These are phyloP conservation scores for Poicephalus gulielmi DNA, from an alignment of 2,113 vertebrate species.

Conservation along the genomic window DNA sequence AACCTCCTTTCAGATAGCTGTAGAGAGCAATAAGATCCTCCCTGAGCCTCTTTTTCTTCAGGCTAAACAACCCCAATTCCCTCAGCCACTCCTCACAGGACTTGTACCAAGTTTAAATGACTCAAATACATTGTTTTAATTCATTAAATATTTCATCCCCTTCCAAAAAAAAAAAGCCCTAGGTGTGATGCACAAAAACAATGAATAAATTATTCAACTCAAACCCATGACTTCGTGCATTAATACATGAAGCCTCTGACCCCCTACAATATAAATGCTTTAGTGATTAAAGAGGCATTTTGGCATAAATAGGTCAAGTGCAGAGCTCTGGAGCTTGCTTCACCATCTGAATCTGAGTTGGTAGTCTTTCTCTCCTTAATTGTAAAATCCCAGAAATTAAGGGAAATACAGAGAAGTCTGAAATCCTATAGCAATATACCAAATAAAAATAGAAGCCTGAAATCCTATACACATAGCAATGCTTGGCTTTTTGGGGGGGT, in stretches of 20 bases:
- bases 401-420: neutral
- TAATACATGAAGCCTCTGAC: slow-evolving; percentile 32
- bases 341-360: neutral
- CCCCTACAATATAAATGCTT: slow-evolving; percentile 25
- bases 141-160: neutral
- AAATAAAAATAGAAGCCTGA: neutral
- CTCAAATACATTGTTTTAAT: neutral
- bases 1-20: neutral
- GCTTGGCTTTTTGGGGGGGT: slow-evolving; percentile 47
- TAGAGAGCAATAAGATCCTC: fast-evolving
- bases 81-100: neutral
- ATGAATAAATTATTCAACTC: slow-evolving; percentile 52
- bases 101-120: neutral
- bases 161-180: neutral
- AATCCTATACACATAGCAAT: slow-evolving; percentile 49
- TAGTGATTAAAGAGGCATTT: slow-evolving; percentile 32
- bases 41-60: neutral
- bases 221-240: neutral
- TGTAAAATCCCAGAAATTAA: slow-evolving; percentile 48
- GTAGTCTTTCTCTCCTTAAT: slow-evolving; percentile 45
- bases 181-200: neutral
- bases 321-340: slow-evolving; percentile 20
- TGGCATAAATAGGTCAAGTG: slow-evolving; percentile 57
- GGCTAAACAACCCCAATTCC: neutral
- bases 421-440: slow-evolving; percentile 8